Base-by-base conservation (phyloP, 1,140 invertebrate genomes). In the Asbolus verrucosus region DNA sequence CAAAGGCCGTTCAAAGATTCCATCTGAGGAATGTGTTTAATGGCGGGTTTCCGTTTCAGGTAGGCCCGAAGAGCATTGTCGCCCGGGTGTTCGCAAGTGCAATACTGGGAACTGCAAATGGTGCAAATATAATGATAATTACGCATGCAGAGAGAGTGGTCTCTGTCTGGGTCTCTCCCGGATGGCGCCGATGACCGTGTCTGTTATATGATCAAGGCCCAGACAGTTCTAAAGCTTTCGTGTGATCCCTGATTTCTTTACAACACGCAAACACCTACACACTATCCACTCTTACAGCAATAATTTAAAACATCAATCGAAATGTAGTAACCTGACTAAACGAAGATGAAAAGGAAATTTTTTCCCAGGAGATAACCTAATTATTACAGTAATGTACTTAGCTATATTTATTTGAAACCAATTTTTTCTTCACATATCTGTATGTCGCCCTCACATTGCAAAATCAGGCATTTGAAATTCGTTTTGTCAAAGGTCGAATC, bases 61-160 rank as follows among this genome's bases (percentile, higher is more conserved):
- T 54, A 54, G 27, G 21, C 11, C 21, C 18, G 46, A 31, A 27
- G 46, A 21, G 15, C 18, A 16, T 16, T 16, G 41, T 46, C 19
- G 41, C 19, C 41, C 41, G 15, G 14, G 19, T 46, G 19, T 54
- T 54, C 27, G 46, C 46, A 54, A 54, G 46, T 54, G 46, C 46
- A 54, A 27, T 54, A 54, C 46, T 21, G 21, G 46, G 67, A 68
- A 68, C 61, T 68, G 67, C 67, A 68, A 68, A 68, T 68, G 60
- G 67, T 68, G 67, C 67, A 68, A 68, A 68, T 68, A 60, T 60
- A 41, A 68, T 61, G 54, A 68, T 68, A 68, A 68, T 68, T 68
- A 68, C 67, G 67, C 50, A 68, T 68, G 67, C 67, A 68, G 54
- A 68, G 54, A 60, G 50, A 38, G 54, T 54, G 27, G 67, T 39